Conservation (phyloP, 2,888 invertebrate genomes). For the Drosophila colorata region DNA sequence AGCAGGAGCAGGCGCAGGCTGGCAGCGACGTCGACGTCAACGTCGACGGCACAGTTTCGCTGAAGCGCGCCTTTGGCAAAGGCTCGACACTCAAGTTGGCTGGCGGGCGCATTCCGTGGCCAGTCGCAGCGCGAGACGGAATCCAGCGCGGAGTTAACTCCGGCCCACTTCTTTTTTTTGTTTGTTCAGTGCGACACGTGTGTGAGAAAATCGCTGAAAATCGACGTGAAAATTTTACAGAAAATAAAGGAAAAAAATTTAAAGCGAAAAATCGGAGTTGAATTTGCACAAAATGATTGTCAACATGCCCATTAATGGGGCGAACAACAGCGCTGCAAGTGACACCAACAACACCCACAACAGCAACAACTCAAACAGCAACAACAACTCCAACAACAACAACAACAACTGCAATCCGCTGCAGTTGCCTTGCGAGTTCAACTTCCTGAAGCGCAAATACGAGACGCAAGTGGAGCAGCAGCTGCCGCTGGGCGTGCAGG, state of each 20-base stretch:
- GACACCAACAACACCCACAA: slow-evolving; percentile 42
- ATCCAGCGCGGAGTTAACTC: slow-evolving; percentile 49
- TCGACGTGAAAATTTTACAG: slow-evolving; percentile 9
- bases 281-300: slow-evolving; percentile 68
- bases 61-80: too few relatives aligned
- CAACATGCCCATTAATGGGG: slow-evolving; percentile 75
- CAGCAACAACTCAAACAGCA: slow-evolving; percentile 42
- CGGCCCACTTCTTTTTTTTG: slow-evolving; percentile 28
- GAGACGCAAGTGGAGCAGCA: slow-evolving; percentile 47
- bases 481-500: slow-evolving; percentile 16
- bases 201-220: slow-evolving; percentile 4
- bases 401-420: slow-evolving; percentile 54
- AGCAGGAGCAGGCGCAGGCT: slow-evolving; percentile 39
- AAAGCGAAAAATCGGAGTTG: slow-evolving; percentile 5
- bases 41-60: not conserved
- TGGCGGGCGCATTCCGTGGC: slow-evolving; percentile 64
- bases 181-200: slow-evolving; percentile 52
- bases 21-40: not conserved
- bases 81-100: not conserved
- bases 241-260: slow-evolving; percentile 2
- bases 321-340: slow-evolving; percentile 37
- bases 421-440: slow-evolving; percentile 75
- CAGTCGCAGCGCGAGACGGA: slow-evolving; percentile 71
- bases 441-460: slow-evolving; percentile 83
- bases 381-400: slow-evolving; percentile 48